phyloP scores from a whole-genome alignment of 2,113 vertebrate genomes.

The Madoqua kirkii region DNA sequence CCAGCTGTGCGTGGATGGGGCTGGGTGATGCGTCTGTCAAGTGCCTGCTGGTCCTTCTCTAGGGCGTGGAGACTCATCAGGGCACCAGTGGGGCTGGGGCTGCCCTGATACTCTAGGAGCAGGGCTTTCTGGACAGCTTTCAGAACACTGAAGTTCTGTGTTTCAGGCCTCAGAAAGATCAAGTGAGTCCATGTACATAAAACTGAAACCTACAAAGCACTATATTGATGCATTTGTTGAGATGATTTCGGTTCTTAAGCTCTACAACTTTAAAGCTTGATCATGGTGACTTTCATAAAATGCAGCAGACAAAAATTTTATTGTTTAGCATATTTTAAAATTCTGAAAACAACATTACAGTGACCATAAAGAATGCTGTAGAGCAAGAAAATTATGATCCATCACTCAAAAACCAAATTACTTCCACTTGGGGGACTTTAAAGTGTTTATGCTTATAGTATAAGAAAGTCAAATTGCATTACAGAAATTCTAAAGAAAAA shows the following conservation, averaged over 20 bases:
- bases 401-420: not conserved
- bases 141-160: not conserved
- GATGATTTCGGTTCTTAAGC: not conserved
- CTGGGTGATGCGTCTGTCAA: not conserved
- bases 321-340: not conserved
- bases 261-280: not conserved
- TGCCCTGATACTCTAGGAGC: not conserved
- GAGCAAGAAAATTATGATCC: not conserved
- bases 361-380: not conserved
- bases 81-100: not conserved
- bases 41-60: not conserved
- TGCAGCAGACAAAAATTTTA: not conserved
- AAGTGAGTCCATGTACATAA: not conserved
- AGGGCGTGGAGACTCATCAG: too few species aligned
- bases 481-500: not conserved
- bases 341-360: not conserved
- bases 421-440: not conserved
- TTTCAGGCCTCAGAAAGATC: not conserved
- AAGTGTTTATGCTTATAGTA: not conserved
- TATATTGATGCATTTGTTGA: not conserved
- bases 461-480: conserved; percentile 21
- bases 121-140: not conserved
- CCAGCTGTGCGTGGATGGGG: not conserved
- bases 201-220: not conserved
- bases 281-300: not conserved